phyloP scores from a whole-genome alignment of 2,113 vertebrate genomes.

The Chloropsis hardwickii region DNA sequence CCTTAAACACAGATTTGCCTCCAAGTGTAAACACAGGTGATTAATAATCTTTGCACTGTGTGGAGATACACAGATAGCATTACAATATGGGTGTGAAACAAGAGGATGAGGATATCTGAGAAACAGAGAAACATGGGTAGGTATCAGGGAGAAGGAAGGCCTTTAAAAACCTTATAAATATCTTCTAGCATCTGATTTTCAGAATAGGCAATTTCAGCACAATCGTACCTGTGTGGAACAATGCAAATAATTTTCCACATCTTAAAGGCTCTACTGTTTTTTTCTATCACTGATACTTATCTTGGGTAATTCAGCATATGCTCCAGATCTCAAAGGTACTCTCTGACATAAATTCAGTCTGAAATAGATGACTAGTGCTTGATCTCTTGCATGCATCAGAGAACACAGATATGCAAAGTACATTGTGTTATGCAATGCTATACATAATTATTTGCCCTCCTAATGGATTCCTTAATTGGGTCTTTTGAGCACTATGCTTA shows the following conservation, averaged over 20 bases:
- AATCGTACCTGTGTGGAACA: background rate
- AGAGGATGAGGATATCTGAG: background rate
- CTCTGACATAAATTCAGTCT: slow-evolving; percentile 1
- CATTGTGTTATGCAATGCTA: background rate
- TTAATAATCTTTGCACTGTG: background rate
- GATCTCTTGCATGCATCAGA: background rate
- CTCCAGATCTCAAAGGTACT: background rate
- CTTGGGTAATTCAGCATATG: background rate
- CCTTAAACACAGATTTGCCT: background rate
- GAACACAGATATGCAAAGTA: background rate
- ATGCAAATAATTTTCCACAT: background rate
- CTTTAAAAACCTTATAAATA: background rate
- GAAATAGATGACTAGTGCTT: background rate
- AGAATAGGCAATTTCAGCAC: background rate
- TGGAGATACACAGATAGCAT: background rate
- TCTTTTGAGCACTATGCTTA: background rate
- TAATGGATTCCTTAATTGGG: background rate
- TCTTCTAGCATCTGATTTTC: background rate
- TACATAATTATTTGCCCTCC: background rate
- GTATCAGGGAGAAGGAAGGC: background rate
- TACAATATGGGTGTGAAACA: background rate
- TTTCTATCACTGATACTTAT: background rate
- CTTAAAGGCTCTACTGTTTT: background rate
- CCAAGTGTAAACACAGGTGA: background rate
- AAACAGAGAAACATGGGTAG: background rate